A percentile compares a stretch with the other conserved stretches of the same genome.
These are phyloP conservation scores for Drosophila suzukii DNA, from an alignment of 1,140 invertebrate genomes.

Conservation along the genomic window DNA sequence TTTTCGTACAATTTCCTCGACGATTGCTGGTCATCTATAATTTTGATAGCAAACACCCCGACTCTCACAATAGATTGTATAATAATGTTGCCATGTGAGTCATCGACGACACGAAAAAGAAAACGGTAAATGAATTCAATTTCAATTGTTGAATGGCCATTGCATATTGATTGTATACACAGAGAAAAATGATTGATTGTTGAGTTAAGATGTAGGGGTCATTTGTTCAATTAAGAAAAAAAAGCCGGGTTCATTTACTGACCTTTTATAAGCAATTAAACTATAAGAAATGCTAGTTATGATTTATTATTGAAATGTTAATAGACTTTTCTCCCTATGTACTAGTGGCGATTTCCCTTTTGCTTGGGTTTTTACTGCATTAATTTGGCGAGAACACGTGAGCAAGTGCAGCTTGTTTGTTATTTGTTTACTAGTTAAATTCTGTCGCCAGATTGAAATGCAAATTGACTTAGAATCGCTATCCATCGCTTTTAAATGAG, in stretches of 20 bases:
- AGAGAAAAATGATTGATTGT: background rate
- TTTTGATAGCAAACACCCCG: constrained; percentile 42
- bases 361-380: constrained; percentile 16
- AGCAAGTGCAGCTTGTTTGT: constrained; percentile 17
- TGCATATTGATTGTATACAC: constrained; percentile 37
- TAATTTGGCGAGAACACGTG: constrained; percentile 18
- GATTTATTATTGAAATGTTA: background rate
- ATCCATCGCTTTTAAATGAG: constrained; percentile 18
- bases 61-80: constrained; percentile 46
- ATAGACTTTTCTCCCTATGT: background rate
- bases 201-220: too few relatives aligned
- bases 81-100: constrained; percentile 50
- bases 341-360: constrained; percentile 19
- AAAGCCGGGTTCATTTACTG: too few relatives aligned
- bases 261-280: too few relatives aligned
- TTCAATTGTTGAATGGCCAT: constrained; percentile 46
- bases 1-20: constrained; percentile 24
- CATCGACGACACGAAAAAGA: constrained; percentile 41
- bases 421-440: constrained; percentile 1
- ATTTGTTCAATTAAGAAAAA: too few relatives aligned
- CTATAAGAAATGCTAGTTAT: too few relatives aligned
- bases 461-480: constrained; percentile 1
- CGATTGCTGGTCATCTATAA: constrained; percentile 48
- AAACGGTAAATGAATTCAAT: constrained; percentile 23
- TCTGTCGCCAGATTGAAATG: constrained; percentile 1